Conservation (phyloP, 1,140 invertebrate species). For the Drosophila gunungcola region DNA sequence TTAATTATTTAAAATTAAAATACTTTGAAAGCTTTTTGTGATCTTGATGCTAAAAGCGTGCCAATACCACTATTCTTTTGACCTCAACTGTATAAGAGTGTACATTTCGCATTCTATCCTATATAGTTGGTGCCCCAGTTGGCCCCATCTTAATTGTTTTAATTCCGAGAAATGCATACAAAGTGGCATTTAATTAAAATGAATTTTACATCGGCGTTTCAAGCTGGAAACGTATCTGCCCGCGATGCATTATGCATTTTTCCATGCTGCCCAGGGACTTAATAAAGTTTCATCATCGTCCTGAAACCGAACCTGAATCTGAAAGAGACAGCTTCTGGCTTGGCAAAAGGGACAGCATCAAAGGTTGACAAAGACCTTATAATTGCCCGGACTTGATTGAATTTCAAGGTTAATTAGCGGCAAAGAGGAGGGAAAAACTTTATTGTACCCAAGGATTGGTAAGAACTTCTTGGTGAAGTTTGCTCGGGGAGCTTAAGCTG, state of each 20-base stretch:
- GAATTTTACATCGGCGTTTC: constrained; percentile 57
- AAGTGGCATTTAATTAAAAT: constrained; percentile 80
- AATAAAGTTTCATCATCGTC: constrained; percentile 41
- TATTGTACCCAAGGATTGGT: constrained; percentile 18
- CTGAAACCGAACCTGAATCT: constrained; percentile 5
- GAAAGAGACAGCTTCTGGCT: constrained; percentile 7
- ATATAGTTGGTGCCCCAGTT: constrained; percentile 47
- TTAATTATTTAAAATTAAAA: not conserved
- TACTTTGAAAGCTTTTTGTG: not conserved
- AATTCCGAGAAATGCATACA: constrained; percentile 81
- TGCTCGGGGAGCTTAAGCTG: constrained; percentile 23
- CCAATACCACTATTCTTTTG: not conserved
- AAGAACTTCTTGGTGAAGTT: constrained; percentile 35
- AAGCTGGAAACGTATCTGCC: constrained; percentile 11
- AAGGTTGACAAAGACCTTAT: constrained; percentile 32
- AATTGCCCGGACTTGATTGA: constrained; percentile 68
- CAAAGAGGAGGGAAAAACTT: constrained; percentile 7
- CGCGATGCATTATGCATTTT: constrained; percentile 62
- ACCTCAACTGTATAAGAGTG: not conserved
- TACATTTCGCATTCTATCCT: constrained; percentile 3
- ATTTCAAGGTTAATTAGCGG: constrained; percentile 75
- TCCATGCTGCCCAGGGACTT: constrained; percentile 17
- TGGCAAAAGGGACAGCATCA: constrained; percentile 3
- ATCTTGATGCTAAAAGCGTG: not conserved
- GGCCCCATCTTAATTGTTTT: constrained; percentile 76